phyloP scores from a whole-genome alignment of 2,888 invertebrate genomes.

The Vannuccia rotundouncinata region DNA sequence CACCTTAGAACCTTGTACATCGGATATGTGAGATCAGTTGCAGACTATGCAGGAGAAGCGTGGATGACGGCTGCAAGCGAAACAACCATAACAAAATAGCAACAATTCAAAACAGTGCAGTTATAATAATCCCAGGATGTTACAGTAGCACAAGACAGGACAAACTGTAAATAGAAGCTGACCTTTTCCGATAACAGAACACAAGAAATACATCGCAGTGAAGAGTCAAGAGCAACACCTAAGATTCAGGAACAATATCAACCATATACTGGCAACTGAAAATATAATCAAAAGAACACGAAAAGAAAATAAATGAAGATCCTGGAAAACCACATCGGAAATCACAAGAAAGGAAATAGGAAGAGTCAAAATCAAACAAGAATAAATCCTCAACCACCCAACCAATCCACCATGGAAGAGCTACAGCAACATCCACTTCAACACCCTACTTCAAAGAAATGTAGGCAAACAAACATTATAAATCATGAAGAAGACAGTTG shows the following conservation, averaged over 20 bases:
- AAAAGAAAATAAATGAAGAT: conserved; percentile 18
- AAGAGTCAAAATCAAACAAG: not conserved
- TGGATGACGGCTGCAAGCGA: conserved; percentile 25
- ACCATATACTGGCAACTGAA: not conserved
- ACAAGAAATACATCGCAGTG: not conserved
- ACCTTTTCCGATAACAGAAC: not conserved
- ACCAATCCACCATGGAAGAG: conserved; percentile 5
- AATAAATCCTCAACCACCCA: not conserved
- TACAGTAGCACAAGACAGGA: not conserved
- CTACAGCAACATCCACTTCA: conserved; percentile 16
- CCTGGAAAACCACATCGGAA: conserved; percentile 13
- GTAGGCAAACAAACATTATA: conserved; percentile 6
- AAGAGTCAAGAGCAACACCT: not conserved
- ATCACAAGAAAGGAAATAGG: not conserved
- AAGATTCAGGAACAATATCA: not conserved
- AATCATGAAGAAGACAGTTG: conserved; percentile 11
- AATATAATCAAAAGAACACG: not conserved
- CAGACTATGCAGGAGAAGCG: conserved; percentile 30
- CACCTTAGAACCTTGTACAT: conserved; percentile 21
- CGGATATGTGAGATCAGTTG: conserved; percentile 29
- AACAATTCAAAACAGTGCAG: not conserved
- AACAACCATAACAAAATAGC: not conserved
- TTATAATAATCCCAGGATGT: conserved; percentile 13
- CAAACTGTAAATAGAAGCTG: not conserved
- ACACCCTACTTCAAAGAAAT: conserved; percentile 1